Evolutionary conservation across 2,888 invertebrate genomes (phyloP), one percentile per base, ranked within the genome.

Genomic region (Pammene aurita): DNA sequence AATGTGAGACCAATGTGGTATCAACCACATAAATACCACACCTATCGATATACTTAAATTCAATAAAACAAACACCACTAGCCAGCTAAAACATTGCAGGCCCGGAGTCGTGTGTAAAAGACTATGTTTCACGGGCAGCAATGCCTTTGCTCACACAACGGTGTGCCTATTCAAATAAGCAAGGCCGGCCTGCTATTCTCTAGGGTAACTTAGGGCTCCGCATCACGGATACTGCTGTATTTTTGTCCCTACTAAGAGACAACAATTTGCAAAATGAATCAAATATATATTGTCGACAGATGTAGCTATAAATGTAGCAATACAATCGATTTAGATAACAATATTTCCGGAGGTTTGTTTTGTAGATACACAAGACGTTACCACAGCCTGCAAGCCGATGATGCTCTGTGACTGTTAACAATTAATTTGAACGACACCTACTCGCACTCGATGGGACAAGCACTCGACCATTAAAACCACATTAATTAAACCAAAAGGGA

Each of bases 101-200:
- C 56, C 50, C 50, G 34, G 34, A 63, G 67, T 41, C 35, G n/a
- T 56, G 34, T 67, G 57, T 68, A 57, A 67, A 67, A 63, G 38
- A 63, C 52, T 58, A 57, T 50, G 63, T 57, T 57, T 68, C 63
- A 68, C 68, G 68, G 48, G 52, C 67, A 62, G 67, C 48, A 46
- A 41, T 62, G 67, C 67, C 41, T 67, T 62, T 62, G 54, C 66
- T 58, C 52, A 44, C 63, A 56, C 52, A 44, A 35, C 52, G 54
- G 58, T 52, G 46, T 68, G 63, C 44, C 57, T 64, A 68, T 68
- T 68, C 57, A 68, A 67, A 64, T 46, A 44, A 26, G 44, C 63
- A 57, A 63, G 50, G 44, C 63, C 63, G 58, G 44, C n/a, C 34
- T 61, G 62, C 50, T 52, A 13, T 62, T 50, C 50, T 62, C 41